Percentiles rank a stretch among this genome's conserved stretches.
Conservation (phyloP, 2,888 invertebrate species). For the Patella caerulea region DNA sequence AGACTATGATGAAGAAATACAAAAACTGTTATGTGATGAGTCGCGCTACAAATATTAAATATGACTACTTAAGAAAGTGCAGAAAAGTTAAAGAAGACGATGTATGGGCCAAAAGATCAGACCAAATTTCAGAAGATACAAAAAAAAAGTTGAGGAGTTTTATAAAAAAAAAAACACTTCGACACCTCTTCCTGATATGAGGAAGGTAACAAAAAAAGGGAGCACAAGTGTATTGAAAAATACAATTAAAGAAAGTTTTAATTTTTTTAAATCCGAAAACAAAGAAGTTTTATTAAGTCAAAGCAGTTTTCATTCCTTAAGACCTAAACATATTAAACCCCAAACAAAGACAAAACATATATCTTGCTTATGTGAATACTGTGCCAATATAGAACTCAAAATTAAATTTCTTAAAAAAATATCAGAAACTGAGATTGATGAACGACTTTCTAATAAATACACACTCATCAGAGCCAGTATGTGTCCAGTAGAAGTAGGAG, state of each 20-base stretch:
- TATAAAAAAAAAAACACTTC: not conserved
- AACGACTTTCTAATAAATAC: not conserved
- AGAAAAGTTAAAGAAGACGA: no score
- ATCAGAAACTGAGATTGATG: no score
- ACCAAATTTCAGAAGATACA: not conserved
- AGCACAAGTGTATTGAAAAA: not conserved
- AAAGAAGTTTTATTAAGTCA: not conserved
- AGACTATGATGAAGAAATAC: no score
- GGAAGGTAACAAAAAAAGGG: not conserved
- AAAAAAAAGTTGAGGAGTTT: not conserved
- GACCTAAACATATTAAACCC: not conserved
- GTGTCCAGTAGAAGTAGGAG: not conserved
- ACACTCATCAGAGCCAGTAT: not conserved
- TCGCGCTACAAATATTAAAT: no score
- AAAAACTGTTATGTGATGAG: no score
- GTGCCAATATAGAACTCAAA: not conserved
- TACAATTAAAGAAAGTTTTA: not conserved
- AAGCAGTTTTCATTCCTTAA: not conserved
- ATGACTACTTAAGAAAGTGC: no score
- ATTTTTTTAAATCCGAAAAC: not conserved
- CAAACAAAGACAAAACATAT: not conserved
- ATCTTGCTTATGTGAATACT: not conserved
- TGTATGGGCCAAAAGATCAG: not conserved
- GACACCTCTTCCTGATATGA: not conserved
- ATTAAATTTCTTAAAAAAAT: no score